Evolutionary conservation across 2,113 vertebrate species (phyloP).

Genomic region (Parus major): DNA sequence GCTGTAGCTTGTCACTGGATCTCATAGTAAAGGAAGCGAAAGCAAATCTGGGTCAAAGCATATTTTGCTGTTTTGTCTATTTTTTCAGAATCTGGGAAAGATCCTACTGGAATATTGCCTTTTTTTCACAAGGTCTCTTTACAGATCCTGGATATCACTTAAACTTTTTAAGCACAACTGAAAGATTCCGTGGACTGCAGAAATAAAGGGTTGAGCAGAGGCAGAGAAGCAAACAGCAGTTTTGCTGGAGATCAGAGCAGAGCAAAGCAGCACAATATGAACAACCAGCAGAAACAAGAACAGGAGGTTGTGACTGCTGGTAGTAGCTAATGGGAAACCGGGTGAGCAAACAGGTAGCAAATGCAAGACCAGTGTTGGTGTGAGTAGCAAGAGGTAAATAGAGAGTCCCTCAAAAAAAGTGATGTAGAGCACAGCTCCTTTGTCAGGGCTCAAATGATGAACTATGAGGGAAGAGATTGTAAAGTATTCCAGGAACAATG

Average conservation of each 20-base stretch:
- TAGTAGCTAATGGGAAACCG: not conserved
- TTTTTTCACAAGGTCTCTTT: not conserved
- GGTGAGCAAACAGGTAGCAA: not conserved
- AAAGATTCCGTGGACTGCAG: not conserved
- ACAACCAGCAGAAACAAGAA: not conserved
- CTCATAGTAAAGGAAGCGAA: not conserved
- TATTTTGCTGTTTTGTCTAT: not conserved
- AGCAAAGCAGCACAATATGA: not conserved
- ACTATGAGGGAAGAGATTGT: not conserved
- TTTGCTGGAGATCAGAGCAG: not conserved
- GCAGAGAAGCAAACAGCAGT: not conserved
- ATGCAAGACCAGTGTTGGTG: not conserved
- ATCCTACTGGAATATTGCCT: not conserved
- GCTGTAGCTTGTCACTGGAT: not conserved
- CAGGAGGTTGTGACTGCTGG: not conserved
- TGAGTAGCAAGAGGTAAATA: not conserved
- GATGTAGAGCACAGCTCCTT: not conserved
- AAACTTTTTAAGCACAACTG: not conserved
- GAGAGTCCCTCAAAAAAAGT: not conserved
- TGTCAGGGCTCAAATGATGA: not conserved
- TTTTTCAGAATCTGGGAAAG: not conserved
- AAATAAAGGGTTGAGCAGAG: not conserved
- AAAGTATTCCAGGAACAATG: not conserved
- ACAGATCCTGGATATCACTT: not conserved
- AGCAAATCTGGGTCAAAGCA: not conserved